Base-by-base conservation (phyloP, 30 jellyfish, hydroid and myxozoan genomes). In the Chrysaora quinquecirrha region DNA sequence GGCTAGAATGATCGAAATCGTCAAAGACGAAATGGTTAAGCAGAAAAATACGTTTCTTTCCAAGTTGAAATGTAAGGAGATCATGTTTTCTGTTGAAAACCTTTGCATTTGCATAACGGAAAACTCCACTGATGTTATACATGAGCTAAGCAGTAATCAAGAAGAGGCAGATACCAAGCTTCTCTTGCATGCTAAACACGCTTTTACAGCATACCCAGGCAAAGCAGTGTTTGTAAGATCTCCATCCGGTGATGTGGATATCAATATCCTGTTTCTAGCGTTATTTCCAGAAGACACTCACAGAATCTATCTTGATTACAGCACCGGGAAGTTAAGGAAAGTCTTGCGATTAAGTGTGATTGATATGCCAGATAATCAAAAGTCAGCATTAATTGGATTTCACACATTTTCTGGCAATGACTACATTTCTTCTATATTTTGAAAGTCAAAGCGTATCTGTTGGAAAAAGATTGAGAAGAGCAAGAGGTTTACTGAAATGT, bases 171-270 rank as follows among this genome's bases (percentile, higher is more conserved):
- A 66, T 47, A 80, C 84, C 76, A 63, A 67, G 76, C 84, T 64
- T 29, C 47, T 77, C 28, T 63, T 77, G 70, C 89, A 77, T 54
- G 80, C 89, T 56, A 65, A 80, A 22, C 79, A 35, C 30, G 82
- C 84, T 0, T n/a, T 67, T 23, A 29, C 32, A 0, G 86, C 73
- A 80, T 7, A 79, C 74, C 68, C 67, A 6, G 78, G 69, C 67
- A 61, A 34, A 31, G 78, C 88, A 56, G 88, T 76, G 34, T 20
- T 76, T 76, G 56, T 76, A 52, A 23, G 81, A 52, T 54, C 80
- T 52, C 78, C 81, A 52, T 76, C 88, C 29, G 88, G 81, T 18
- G 88, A 76, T 38, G 88, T 76, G 83, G 88, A 76, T 60, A 61
- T 76, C 81, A 76, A 27, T 54, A 34, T 76, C 46, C 82, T 76